Evolutionary conservation across 2,888 invertebrate species (phyloP).

Genomic region (Hypomecis punctinalis): DNA sequence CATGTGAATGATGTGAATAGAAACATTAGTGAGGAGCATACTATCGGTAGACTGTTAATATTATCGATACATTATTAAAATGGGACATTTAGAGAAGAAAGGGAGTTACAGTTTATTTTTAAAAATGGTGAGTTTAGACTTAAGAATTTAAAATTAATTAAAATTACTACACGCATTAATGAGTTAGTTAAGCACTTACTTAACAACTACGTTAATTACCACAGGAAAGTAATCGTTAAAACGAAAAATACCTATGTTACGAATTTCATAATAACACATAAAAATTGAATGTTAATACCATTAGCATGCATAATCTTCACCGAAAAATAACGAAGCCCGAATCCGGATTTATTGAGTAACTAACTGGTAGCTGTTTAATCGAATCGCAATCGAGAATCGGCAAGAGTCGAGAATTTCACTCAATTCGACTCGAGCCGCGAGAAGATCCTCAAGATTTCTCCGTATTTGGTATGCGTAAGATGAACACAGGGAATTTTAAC

Average conservation of each 20-base stretch:
- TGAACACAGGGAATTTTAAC: slow-evolving; percentile 12
- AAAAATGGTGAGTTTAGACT: slow-evolving; percentile 75
- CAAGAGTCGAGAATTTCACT: slow-evolving; percentile 60
- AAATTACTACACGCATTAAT: background rate
- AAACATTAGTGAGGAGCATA: slow-evolving; percentile 59
- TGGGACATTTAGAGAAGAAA: slow-evolving; percentile 75
- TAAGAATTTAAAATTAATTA: background rate
- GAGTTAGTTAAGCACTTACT: background rate
- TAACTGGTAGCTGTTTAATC: slow-evolving; percentile 64
- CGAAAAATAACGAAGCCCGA: slow-evolving; percentile 50
- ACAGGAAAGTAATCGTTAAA: slow-evolving; percentile 4
- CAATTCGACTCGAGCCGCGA: slow-evolving; percentile 47
- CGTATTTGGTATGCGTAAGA: slow-evolving; percentile 51
- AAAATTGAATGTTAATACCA: slow-evolving; percentile 49
- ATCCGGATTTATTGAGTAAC: slow-evolving; percentile 64
- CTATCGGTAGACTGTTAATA: slow-evolving; percentile 50
- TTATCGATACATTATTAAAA: slow-evolving; percentile 47
- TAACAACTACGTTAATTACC: slow-evolving; percentile 2
- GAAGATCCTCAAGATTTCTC: slow-evolving; percentile 51
- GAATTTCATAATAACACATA: slow-evolving; percentile 50
- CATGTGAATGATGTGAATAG: slow-evolving; percentile 77
- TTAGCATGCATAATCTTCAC: slow-evolving; percentile 50
- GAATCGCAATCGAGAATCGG: slow-evolving; percentile 54
- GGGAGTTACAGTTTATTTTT: slow-evolving; percentile 60
- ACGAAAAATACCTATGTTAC: slow-evolving; percentile 23